Percentiles rank a stretch among this genome's conserved stretches.
phyloP scores from a whole-genome alignment of 2,888 invertebrate species.

The Anodontia alba region DNA sequence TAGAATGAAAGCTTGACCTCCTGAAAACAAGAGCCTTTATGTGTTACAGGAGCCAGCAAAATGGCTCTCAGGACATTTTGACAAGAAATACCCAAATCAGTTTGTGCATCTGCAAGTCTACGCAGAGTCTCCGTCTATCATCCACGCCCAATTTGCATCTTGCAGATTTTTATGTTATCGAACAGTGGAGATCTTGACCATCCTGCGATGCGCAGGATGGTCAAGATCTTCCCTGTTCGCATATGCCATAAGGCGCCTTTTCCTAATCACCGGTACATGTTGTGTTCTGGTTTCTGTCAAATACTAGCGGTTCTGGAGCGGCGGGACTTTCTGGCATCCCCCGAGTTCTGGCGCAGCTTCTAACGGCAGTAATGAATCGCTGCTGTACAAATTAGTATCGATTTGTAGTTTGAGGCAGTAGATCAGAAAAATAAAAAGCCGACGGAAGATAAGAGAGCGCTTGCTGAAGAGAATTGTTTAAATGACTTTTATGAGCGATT shows the following conservation, averaged over 20 bases:
- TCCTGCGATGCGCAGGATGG: too few species aligned
- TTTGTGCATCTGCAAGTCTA: too few species aligned
- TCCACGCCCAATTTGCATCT: too few species aligned
- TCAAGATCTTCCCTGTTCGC: too few species aligned
- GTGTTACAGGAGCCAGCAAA: neutral
- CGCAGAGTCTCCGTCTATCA: too few species aligned
- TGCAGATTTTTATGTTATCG: too few species aligned
- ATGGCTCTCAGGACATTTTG: too few species aligned
- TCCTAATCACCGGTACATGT: too few species aligned
- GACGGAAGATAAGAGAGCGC: neutral
- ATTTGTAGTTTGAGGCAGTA: constrained; percentile 32
- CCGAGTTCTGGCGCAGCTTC: constrained; percentile 52
- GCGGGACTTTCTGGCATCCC: constrained; percentile 57
- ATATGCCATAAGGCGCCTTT: too few species aligned
- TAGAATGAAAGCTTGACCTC: constrained; percentile 74
- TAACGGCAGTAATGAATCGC: constrained; percentile 66
- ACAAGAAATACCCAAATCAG: too few species aligned
- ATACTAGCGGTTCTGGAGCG: constrained; percentile 35
- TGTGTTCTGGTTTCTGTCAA: constrained; percentile 73
- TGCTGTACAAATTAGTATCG: constrained; percentile 57
- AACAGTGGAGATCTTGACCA: too few species aligned
- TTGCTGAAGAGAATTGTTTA: constrained; percentile 13
- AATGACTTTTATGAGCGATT: constrained; percentile 16
- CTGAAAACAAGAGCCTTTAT: constrained; percentile 71
- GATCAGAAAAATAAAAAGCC: constrained; percentile 26